These are phyloP conservation scores for Caenorhabditis angaria DNA, from an alignment of 2,888 invertebrate species.

Conservation along the genomic window DNA sequence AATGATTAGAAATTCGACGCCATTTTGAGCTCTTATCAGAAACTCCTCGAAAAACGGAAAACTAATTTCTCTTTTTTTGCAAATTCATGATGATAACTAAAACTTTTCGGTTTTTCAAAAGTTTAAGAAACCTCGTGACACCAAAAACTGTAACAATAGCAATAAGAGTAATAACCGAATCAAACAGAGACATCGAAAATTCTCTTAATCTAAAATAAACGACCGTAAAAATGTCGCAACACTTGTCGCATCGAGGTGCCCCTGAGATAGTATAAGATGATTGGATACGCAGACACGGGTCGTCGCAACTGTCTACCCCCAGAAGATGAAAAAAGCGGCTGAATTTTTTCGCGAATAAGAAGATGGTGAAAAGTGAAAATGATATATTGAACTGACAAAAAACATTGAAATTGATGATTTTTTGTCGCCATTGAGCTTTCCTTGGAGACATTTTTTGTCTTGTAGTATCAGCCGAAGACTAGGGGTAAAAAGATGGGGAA, in stretches of 20 bases:
- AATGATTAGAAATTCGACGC: neutral
- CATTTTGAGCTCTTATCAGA: neutral
- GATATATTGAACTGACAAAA: conserved; percentile 2
- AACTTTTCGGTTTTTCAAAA: neutral
- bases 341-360: neutral
- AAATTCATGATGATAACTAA: neutral
- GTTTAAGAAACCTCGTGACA: neutral
- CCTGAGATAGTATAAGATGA: neutral
- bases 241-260: neutral
- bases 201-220: conserved; percentile 1
- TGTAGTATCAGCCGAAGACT: too few species aligned
- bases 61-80: neutral
- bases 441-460: too few species aligned
- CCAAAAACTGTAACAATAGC: neutral
- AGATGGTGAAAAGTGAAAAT: neutral
- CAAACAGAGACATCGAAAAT: neutral
- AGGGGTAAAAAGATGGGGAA: too few species aligned
- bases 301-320: neutral
- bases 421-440: neutral
- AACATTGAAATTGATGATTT: conserved; percentile 1
- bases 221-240: conserved; percentile 4
- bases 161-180: too few species aligned
- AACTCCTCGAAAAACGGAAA: neutral
- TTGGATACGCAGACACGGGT: neutral
- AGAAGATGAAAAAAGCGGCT: neutral